Evolutionary conservation across 2,113 vertebrate species (phyloP).

Genomic region (Lasiurus cinereus): DNA sequence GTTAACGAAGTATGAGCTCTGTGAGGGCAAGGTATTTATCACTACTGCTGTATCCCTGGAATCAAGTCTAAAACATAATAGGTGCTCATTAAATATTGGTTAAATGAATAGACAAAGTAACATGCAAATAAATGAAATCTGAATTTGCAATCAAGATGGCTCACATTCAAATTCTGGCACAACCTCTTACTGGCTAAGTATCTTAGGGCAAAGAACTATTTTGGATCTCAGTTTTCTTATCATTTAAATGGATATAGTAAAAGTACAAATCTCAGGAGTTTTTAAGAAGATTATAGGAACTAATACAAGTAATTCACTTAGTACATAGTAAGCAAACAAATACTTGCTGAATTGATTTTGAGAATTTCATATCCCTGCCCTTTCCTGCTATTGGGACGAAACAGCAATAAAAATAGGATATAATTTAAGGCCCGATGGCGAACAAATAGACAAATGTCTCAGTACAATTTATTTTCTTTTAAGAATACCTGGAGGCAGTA

Average conservation of each 20-base stretch:
- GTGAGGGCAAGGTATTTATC: neutral
- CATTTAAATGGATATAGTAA: neutral
- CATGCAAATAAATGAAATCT: neutral
- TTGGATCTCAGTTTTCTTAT: conserved; percentile 32
- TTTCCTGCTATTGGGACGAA: neutral
- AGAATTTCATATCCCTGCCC: neutral
- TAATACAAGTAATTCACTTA: neutral
- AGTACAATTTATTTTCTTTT: neutral
- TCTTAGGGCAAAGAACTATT: neutral
- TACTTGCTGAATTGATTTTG: conserved; percentile 6
- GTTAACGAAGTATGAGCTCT: neutral
- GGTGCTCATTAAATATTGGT: conserved; percentile 17
- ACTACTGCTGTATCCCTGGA: neutral
- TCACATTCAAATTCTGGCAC: neutral
- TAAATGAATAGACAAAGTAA: neutral
- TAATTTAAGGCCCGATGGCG: neutral
- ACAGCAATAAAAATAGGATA: neutral
- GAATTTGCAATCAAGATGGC: neutral
- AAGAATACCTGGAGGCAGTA: neutral
- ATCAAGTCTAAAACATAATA: neutral
- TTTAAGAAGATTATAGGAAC: neutral
- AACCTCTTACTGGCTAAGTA: neutral
- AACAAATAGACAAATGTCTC: conserved; percentile 31
- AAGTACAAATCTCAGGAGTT: neutral
- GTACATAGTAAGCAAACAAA: neutral